Conservation (phyloP, 2,888 invertebrate genomes). For the Nebria brevicollis region DNA sequence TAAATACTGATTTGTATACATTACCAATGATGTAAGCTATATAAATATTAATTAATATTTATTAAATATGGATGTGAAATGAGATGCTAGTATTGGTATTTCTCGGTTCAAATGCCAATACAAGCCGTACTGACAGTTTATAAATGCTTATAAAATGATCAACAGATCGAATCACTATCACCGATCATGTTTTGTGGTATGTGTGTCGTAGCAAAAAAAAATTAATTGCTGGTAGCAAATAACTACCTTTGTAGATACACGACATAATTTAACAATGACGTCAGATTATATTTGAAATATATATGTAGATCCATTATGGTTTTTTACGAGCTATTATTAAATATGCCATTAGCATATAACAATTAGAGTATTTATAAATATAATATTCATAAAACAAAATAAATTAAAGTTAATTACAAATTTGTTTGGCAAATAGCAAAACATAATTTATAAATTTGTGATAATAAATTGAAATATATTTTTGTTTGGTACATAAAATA, state of each 20-base stretch:
- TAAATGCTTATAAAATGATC: constrained; percentile 20
- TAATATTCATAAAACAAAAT: too few relatives aligned
- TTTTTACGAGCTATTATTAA: background rate
- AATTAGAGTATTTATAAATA: background rate
- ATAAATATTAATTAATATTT: background rate
- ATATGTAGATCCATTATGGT: background rate
- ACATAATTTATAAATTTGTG: too few relatives aligned
- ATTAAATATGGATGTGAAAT: background rate
- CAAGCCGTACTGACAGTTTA: constrained; percentile 16
- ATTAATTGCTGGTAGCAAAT: constrained; percentile 22
- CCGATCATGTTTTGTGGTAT: constrained; percentile 11
- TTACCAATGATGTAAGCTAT: background rate
- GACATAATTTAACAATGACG: constrained; percentile 14
- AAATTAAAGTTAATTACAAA: too few relatives aligned
- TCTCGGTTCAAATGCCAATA: constrained; percentile 8
- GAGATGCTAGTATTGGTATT: constrained; percentile 17
- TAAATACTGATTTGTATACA: background rate
- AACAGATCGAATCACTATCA: constrained; percentile 10
- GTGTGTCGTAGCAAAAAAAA: constrained; percentile 10
- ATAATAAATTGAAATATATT: too few relatives aligned
- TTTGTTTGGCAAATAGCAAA: too few relatives aligned
- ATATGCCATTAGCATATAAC: background rate
- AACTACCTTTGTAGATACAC: constrained; percentile 10
- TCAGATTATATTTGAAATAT: background rate
- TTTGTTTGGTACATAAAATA: background rate